phyloP scores from a whole-genome alignment of 2,888 invertebrate genomes.

The Andrena chrysosceles region DNA sequence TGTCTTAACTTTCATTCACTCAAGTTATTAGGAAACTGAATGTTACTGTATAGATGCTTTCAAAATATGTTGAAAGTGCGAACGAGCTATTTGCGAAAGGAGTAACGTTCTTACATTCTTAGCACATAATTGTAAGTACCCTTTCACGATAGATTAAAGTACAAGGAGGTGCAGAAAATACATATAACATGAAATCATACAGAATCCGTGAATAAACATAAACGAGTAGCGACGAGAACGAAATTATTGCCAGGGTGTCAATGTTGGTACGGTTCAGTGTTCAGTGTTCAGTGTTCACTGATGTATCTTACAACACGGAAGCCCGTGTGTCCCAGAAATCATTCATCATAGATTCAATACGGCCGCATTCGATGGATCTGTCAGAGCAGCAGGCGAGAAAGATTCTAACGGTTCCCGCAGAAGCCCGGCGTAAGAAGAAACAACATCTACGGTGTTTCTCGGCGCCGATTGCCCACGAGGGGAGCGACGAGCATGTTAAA shows the following conservation, averaged over 20 bases:
- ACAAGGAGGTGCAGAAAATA: neutral
- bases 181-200: constrained; percentile 16
- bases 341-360: neutral
- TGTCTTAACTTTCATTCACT: constrained; percentile 6
- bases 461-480: constrained; percentile 55
- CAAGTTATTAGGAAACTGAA: neutral
- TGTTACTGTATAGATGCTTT: neutral
- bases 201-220: neutral
- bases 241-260: constrained; percentile 40
- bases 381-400: constrained; percentile 20
- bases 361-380: constrained; percentile 10
- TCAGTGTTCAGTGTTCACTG: neutral
- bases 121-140: constrained; percentile 19
- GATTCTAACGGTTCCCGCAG: constrained; percentile 47
- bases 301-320: neutral
- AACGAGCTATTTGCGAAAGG: neutral
- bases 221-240: neutral
- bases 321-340: constrained; percentile 8
- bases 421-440: constrained; percentile 25
- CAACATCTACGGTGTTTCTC: constrained; percentile 37
- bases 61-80: neutral
- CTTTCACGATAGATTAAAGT: constrained; percentile 14
- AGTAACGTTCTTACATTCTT: neutral
- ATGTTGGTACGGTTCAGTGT: constrained; percentile 29
- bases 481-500: constrained; percentile 37